Evolutionary conservation across 2,113 vertebrate genomes (phyloP).

Genomic region (Centropristis striata): DNA sequence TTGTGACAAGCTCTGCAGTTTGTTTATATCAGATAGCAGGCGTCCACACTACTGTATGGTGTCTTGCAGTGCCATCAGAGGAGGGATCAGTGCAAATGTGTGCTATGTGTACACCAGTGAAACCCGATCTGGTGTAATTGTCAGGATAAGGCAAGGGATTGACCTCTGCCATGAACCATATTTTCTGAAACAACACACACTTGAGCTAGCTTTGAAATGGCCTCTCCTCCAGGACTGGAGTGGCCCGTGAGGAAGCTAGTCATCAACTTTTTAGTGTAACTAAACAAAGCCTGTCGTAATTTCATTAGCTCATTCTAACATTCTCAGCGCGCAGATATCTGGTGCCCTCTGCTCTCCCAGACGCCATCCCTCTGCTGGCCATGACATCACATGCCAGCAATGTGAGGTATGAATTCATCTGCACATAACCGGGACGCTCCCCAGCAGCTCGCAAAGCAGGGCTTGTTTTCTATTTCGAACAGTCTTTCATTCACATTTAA

Average conservation of each 20-base stretch:
- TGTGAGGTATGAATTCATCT: slow-evolving; percentile 46
- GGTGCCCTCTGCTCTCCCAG: slow-evolving; percentile 24
- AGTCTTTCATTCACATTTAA: slow-evolving; percentile 35
- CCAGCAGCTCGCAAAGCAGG: not conserved
- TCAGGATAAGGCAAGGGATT: slow-evolving; percentile 77
- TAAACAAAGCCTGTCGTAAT: slow-evolving; percentile 72
- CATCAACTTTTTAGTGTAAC: slow-evolving; percentile 69
- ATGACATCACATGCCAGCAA: slow-evolving; percentile 63
- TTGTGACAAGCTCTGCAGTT: slow-evolving; percentile 8
- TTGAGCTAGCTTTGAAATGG: slow-evolving; percentile 72
- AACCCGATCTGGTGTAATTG: slow-evolving; percentile 83
- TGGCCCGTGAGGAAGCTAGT: slow-evolving; percentile 59
- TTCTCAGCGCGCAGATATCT: slow-evolving; percentile 19
- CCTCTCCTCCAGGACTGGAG: slow-evolving; percentile 54
- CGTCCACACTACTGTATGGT: slow-evolving; percentile 20
- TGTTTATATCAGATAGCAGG: slow-evolving; percentile 53
- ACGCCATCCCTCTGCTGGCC: slow-evolving; percentile 39
- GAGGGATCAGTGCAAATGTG: slow-evolving; percentile 60
- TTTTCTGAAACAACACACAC: slow-evolving; percentile 81
- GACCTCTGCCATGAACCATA: slow-evolving; percentile 78
- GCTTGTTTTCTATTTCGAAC: slow-evolving; percentile 16
- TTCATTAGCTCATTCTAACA: slow-evolving; percentile 51
- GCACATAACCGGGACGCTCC: slow-evolving; percentile 10
- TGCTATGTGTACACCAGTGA: slow-evolving; percentile 55
- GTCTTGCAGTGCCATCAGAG: slow-evolving; percentile 58